Evolutionary conservation across 23 tunicate genomes (phyloP).

Genomic region (Oikopleura albicans): DNA sequence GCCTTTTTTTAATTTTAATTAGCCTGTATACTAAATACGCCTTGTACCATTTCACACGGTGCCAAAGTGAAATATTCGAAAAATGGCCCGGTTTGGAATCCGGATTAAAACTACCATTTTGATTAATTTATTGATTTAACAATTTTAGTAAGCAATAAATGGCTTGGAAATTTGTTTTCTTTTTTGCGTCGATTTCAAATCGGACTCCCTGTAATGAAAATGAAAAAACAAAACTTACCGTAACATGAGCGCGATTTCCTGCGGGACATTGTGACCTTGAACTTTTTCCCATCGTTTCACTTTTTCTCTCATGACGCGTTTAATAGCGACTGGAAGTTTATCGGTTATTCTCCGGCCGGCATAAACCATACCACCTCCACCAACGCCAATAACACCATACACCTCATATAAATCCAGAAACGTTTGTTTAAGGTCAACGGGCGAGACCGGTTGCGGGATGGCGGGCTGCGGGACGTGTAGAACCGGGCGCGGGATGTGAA

Average conservation of each 20-base stretch:
- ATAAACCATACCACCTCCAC: conserved; percentile 73
- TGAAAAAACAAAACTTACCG: no score
- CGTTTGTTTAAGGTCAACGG: conserved; percentile 24
- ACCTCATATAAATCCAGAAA: conserved; percentile 45
- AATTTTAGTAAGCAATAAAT: no score
- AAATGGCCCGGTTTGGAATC: no score
- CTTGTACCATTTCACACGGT: no score
- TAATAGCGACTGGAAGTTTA: conserved; percentile 38
- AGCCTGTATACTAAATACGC: no score
- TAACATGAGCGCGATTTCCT: conserved; percentile 67
- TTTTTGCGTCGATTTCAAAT: no score
- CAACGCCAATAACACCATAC: conserved; percentile 44
- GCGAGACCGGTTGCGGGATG: not conserved
- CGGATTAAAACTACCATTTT: no score
- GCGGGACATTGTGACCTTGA: conserved; percentile 47
- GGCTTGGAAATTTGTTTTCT: no score
- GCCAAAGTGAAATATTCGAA: no score
- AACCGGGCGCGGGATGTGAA: not conserved
- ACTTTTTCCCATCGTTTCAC: conserved; percentile 67
- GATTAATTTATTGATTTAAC: no score
- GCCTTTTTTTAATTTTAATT: no score
- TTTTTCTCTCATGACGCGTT: conserved; percentile 50
- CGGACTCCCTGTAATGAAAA: no score
- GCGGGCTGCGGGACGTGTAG: not conserved
- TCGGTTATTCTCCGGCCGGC: conserved; percentile 36